Conservation (phyloP, 2,797 vertebrate genomes). For the Rhodeus uyekii region DNA sequence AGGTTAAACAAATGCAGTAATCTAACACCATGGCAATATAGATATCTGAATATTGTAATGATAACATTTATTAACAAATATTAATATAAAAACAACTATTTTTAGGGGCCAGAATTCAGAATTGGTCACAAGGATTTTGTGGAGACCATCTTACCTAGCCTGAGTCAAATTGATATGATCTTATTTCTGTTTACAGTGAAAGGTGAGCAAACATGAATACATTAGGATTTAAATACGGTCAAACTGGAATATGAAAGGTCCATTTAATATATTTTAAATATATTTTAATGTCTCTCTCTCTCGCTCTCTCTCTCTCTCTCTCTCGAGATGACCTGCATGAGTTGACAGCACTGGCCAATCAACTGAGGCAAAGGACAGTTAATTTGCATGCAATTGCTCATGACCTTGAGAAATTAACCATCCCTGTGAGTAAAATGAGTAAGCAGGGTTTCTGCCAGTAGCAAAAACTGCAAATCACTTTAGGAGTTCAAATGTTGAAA, state of each 20-base stretch:
- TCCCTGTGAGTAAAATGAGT: constrained; percentile 59
- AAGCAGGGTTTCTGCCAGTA: background rate
- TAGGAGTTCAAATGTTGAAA: no score
- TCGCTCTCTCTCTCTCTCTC: background rate
- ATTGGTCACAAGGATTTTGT: constrained; percentile 78
- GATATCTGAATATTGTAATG: background rate
- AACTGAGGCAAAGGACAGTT: constrained; percentile 71
- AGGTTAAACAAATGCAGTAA: background rate
- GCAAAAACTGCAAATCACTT: background rate
- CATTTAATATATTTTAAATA: background rate
- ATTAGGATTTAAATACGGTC: background rate
- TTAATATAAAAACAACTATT: background rate
- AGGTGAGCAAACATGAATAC: constrained; percentile 53
- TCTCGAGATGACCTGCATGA: constrained; percentile 70
- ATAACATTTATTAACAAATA: background rate
- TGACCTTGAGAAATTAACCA: constrained; percentile 61
- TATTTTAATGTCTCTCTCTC: background rate
- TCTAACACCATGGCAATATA: background rate
- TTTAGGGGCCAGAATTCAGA: constrained; percentile 72
- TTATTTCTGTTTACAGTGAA: constrained; percentile 77
- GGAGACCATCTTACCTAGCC: constrained; percentile 66
- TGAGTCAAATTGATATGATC: constrained; percentile 72
- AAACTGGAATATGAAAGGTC: background rate
- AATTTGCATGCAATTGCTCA: constrained; percentile 76
- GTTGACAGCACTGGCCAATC: constrained; percentile 67